Evolutionary conservation across 1,140 invertebrate species (phyloP), one percentile per base, ranked within the genome.

Genomic region (Pomacea maculata): DNA sequence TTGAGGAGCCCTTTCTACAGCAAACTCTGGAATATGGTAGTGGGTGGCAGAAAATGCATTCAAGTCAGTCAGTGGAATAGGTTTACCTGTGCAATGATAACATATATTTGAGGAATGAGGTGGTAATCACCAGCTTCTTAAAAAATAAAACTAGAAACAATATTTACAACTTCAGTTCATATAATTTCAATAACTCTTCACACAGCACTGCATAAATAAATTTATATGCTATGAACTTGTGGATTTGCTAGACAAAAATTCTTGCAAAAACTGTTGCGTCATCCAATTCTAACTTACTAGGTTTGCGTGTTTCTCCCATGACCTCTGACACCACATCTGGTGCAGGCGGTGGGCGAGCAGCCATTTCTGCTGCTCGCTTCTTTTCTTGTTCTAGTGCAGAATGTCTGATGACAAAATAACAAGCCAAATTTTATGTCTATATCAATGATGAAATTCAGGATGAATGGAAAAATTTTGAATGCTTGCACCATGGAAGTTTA

Each of bases 21-120:
- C 85, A 79, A 86, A 86, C 34, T 91, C 86, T 55, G 86, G 84
- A 54, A 91, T 86, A 73, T 91, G 90, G 80, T 89, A 91, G 80
- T 89, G 87, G 34, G 90, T 89, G 1, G 87, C 85, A 52, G 89
- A 86, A 82, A 91, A 91, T 14, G 87, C 86, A 75, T 87, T 86
- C 73, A 87, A 84, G 78, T 91, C 90, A 12, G 85, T 88, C 84
- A 88, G 83, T 65, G 86, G 88, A 1, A 89, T 85, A 0, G 88
- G 82, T 78, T 78, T 78, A 17, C 77, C 83, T 84, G 78, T 55
- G 57, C 57, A 61, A 61, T 61, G 15, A 6, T 8, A 61, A 61
- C 11, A 61, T 61, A 3, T 17, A 14, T 45, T 61, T 61, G 11
- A 61, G 57, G 11, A 61, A 61, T 70, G 21, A 70, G 1, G 21